phyloP scores from a whole-genome alignment of 1,140 invertebrate genomes.

The Ostrea denselamellosa region DNA sequence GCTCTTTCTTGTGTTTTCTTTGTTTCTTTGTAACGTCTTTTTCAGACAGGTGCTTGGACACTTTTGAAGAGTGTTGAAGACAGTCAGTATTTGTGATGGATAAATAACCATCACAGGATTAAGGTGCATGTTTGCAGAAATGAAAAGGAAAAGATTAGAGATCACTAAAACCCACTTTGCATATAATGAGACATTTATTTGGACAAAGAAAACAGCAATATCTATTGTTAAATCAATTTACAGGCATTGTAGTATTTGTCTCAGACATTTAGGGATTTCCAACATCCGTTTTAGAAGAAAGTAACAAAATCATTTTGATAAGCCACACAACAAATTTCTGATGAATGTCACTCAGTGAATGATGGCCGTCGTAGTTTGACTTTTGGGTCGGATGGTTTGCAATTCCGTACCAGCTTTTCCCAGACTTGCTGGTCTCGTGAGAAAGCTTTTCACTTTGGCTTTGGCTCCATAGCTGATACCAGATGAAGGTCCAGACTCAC shows the following conservation, averaged over 20 bases:
- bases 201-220: neutral
- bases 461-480: neutral
- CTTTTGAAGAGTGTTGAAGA: neutral
- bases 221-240: neutral
- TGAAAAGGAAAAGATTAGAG: neutral
- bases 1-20: neutral
- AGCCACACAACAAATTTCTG: neutral
- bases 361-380: constrained; percentile 26
- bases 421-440: neutral
- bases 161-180: neutral
- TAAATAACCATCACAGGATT: neutral
- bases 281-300: constrained; percentile 15
- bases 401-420: constrained; percentile 30
- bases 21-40: neutral
- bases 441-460: constrained; percentile 43
- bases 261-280: constrained; percentile 10
- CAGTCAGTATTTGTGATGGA: neutral
- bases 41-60: neutral
- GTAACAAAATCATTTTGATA: neutral
- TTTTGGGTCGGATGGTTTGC: constrained; percentile 40
- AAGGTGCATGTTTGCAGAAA: constrained; percentile 2
- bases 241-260: neutral
- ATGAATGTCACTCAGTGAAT: constrained; percentile 22
- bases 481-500: constrained; percentile 38
- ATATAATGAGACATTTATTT: neutral